Evolutionary conservation across 2,888 invertebrate genomes (phyloP).

Genomic region (Drosophila tripunctata): DNA sequence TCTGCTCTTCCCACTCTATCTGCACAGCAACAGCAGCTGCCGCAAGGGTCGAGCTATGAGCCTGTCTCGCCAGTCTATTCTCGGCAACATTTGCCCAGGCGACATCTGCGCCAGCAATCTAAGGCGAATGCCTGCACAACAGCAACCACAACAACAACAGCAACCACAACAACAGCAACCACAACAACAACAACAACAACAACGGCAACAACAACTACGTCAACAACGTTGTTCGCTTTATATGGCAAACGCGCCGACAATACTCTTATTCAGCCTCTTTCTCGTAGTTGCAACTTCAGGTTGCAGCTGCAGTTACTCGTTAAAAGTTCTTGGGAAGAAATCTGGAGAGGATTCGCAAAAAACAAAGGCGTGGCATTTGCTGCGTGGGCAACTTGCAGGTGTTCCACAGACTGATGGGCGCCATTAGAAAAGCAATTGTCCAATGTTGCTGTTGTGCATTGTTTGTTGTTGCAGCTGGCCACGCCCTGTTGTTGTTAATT

Average conservation of each 20-base stretch:
- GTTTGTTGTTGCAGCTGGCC: conserved; percentile 11
- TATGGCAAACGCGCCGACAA: conserved; percentile 70
- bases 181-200: conserved; percentile 12
- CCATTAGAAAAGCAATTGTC: conserved; percentile 58
- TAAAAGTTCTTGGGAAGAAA: conserved; percentile 39
- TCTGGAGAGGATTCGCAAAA: conserved; percentile 37
- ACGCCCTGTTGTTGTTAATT: conserved; percentile 46
- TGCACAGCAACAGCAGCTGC: conserved; percentile 39
- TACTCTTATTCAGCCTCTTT: background rate
- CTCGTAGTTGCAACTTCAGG: background rate
- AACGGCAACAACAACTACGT: conserved; percentile 27
- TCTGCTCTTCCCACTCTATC: background rate
- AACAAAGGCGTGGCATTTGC: background rate
- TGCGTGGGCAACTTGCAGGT: conserved; percentile 70
- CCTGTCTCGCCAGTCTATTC: conserved; percentile 20
- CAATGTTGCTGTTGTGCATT: conserved; percentile 4
- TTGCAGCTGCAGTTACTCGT: conserved; percentile 58
- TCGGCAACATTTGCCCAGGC: conserved; percentile 33
- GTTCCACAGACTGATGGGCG: conserved; percentile 74
- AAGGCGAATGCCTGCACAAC: conserved; percentile 38
- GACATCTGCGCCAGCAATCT: conserved; percentile 73
- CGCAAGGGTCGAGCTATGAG: conserved; percentile 50
- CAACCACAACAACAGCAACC: conserved; percentile 35
- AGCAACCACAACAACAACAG: conserved; percentile 5
- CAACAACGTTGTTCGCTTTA: conserved; percentile 56